Evolutionary conservation across 2,888 invertebrate species (phyloP).

Genomic region (Ectobius pallidus): DNA sequence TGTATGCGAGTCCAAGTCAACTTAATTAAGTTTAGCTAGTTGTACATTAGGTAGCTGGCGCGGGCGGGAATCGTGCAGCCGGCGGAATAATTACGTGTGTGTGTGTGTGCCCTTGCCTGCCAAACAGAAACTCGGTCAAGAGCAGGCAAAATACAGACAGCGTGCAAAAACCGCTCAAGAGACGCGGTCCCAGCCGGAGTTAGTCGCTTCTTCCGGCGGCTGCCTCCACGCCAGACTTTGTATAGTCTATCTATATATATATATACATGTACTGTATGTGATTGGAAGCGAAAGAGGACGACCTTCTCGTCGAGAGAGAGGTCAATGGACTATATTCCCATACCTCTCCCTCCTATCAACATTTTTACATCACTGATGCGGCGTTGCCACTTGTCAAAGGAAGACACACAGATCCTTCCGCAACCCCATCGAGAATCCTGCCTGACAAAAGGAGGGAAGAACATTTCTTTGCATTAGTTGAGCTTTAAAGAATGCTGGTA

Average conservation of each 20-base stretch:
- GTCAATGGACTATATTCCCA: conserved; percentile 35
- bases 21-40: conserved; percentile 25
- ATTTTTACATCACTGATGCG: conserved; percentile 30
- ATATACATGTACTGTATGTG: conserved; percentile 39
- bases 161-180: conserved; percentile 40
- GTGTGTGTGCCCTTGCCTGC: conserved; percentile 36
- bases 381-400: conserved; percentile 20
- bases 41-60: conserved; percentile 18
- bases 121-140: conserved; percentile 44
- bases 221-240: conserved; percentile 25
- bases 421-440: too few species aligned
- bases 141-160: conserved; percentile 33
- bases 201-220: conserved; percentile 27
- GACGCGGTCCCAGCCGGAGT: conserved; percentile 34
- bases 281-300: conserved; percentile 38
- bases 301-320: conserved; percentile 31
- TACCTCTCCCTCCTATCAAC: conserved; percentile 33
- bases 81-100: conserved; percentile 37
- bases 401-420: too few species aligned
- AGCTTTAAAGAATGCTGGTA: too few species aligned
- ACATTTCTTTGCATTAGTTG: too few species aligned
- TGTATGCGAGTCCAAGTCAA: conserved; percentile 13
- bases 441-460: too few species aligned
- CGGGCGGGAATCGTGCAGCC: conserved; percentile 35
- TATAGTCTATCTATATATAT: conserved; percentile 39